Base-by-base conservation (phyloP, 2,113 vertebrate genomes). In the Thalassoma bifasciatum region DNA sequence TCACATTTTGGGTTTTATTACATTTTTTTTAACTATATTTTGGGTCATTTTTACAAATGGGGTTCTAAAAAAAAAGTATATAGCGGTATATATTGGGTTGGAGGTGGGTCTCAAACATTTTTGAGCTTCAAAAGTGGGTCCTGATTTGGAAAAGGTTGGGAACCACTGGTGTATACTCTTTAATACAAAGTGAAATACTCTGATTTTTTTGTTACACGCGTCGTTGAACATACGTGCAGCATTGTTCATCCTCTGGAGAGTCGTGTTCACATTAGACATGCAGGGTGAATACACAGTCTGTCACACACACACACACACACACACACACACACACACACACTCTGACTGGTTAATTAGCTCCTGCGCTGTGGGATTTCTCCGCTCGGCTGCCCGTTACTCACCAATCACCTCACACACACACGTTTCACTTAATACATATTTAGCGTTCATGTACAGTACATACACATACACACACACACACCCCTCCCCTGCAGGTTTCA, bases 341-440 rank as follows among this genome's bases (percentile, higher is more conserved):
- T 23, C 36, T 52, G 57, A 67, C 64, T n/a, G 44, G 19, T 76
- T 81, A 79, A 84, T 88, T 79, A 76, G 61, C 52, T 4, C n/a
- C 46, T 53, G 64, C 73, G 14, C 54, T 26, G 69, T 30, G 54
- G 21, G 75, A 63, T 62, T 68, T 16, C 4, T 13, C 56, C 68
- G 36, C 69, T 60, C 56, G 38, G 56, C 53, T 63, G 52, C 69
- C 66, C 37, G 2, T 82, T 82, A 75, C 53, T 62, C 66, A 75
- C 76, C 19, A 64, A 61, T 60, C 72, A 58, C 56, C n/a, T 12
- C 23, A 12, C 52, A 56, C 51, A 53, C 52, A 47, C 56, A 56
- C 36, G 14, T 7, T 24, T 61, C 30, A 44, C 37, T 36, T 49
- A 8, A 65, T 60, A 26, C 65, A 63, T 77, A 59, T 75, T 72